Conservation (phyloP, 2,888 invertebrate species). For the Eristalinus sepulchralis region DNA sequence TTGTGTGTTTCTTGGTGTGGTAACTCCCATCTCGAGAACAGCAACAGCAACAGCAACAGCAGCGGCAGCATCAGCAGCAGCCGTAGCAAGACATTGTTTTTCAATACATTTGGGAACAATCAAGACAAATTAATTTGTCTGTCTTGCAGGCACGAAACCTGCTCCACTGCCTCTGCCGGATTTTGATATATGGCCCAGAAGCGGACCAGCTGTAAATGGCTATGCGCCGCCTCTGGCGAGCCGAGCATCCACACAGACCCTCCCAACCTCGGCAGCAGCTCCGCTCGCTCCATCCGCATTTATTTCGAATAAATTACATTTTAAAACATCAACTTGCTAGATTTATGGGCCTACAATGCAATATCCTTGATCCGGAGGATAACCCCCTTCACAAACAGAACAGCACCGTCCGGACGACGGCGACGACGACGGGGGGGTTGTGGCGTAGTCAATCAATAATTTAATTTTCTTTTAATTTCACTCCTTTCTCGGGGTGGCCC, state of each 20-base stretch:
- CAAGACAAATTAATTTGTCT: slow-evolving; percentile 70
- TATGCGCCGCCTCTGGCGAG: slow-evolving; percentile 5
- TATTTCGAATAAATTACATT: slow-evolving; percentile 69
- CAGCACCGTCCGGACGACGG: neutral
- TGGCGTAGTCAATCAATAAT: slow-evolving; percentile 58
- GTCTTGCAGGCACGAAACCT: slow-evolving; percentile 57
- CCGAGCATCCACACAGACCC: neutral
- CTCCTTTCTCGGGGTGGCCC: slow-evolving; percentile 47
- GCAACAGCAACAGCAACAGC: neutral
- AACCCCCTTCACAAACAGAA: slow-evolving; percentile 1
- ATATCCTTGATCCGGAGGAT: slow-evolving; percentile 49
- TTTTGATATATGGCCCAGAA: slow-evolving; percentile 66
- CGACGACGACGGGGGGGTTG: neutral
- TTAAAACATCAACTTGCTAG: slow-evolving; percentile 67
- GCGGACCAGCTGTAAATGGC: slow-evolving; percentile 53
- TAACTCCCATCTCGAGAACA: neutral
- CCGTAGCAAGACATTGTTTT: slow-evolving; percentile 61
- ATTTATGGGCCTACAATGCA: slow-evolving; percentile 62
- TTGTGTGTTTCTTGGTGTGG: neutral
- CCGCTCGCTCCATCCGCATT: slow-evolving; percentile 29
- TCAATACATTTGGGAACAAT: slow-evolving; percentile 69
- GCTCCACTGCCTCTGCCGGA: slow-evolving; percentile 31
- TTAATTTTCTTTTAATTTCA: slow-evolving; percentile 68
- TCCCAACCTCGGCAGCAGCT: neutral
- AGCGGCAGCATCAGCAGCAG: slow-evolving; percentile 6